Evolutionary conservation across 2,113 vertebrate species (phyloP).

Genomic region (Chaetops frenatus): DNA sequence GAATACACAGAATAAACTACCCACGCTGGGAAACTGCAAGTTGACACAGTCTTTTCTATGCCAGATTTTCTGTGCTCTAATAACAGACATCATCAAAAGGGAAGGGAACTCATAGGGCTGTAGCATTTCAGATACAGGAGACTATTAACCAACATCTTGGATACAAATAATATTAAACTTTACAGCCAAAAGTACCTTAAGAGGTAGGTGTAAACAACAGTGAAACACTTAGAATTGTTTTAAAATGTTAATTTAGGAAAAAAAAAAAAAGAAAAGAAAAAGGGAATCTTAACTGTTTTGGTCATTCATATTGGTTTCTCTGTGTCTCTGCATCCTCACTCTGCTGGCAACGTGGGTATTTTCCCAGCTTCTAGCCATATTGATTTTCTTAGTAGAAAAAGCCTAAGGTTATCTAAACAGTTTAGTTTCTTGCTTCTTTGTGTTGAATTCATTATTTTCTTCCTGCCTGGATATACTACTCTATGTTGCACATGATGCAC

Average conservation of each 20-base stretch:
- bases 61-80: background rate
- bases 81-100: background rate
- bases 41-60: background rate
- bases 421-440: constrained; percentile 32
- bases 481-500: background rate
- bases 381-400: constrained; percentile 42
- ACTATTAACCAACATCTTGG: background rate
- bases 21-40: background rate
- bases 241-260: background rate
- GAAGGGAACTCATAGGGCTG: background rate
- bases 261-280: background rate
- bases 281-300: background rate
- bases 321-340: background rate
- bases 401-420: constrained; percentile 55
- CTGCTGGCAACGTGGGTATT: background rate
- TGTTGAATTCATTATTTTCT: constrained; percentile 41
- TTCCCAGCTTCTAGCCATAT: constrained; percentile 25
- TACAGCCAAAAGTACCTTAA: background rate
- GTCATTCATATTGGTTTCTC: background rate
- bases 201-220: background rate
- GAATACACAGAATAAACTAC: constrained; percentile 26
- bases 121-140: background rate
- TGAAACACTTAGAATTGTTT: background rate
- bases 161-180: background rate
- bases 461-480: constrained; percentile 1